phyloP scores from a whole-genome alignment of 2,797 vertebrate species.

The Thamnophis elegans region DNA sequence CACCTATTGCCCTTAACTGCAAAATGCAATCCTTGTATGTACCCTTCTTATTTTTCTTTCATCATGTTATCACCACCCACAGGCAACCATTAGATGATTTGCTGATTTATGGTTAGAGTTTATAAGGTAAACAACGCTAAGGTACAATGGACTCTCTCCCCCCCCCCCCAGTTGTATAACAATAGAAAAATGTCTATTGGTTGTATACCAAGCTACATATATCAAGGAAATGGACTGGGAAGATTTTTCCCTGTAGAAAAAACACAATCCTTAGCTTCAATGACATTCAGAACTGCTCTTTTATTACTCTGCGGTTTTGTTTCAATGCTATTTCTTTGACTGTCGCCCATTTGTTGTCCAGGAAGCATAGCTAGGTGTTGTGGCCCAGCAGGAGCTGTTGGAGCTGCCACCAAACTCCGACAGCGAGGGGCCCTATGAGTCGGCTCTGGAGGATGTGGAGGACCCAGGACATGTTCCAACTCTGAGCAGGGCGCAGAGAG shows the following conservation, averaged over 20 bases:
- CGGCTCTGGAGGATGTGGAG: too few species aligned
- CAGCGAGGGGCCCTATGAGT: too few species aligned
- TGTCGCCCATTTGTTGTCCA: conserved; percentile 17
- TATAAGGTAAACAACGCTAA: conserved; percentile 64
- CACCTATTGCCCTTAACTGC: conserved; percentile 66
- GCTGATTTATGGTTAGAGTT: conserved; percentile 66
- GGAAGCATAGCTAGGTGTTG: neutral
- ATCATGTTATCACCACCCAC: conserved; percentile 62
- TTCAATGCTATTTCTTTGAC: conserved; percentile 27
- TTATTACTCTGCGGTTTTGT: conserved; percentile 41
- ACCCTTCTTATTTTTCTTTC: conserved; percentile 68
- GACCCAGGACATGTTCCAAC: too few species aligned
- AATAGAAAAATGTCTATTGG: conserved; percentile 48
- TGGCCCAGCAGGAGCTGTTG: too few species aligned
- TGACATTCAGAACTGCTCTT: conserved; percentile 42
- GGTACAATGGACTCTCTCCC: conserved; percentile 44
- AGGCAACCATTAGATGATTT: conserved; percentile 72
- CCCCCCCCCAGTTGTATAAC: conserved; percentile 22
- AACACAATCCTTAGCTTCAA: conserved; percentile 36
- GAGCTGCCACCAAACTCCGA: too few species aligned
- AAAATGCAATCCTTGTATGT: conserved; percentile 60
- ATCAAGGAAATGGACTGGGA: conserved; percentile 30
- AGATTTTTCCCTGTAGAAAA: conserved; percentile 9
- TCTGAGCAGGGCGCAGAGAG: too few species aligned
- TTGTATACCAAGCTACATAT: conserved; percentile 34